Conservation (phyloP, 2,888 invertebrate species). For the Zonitis immaculata region DNA sequence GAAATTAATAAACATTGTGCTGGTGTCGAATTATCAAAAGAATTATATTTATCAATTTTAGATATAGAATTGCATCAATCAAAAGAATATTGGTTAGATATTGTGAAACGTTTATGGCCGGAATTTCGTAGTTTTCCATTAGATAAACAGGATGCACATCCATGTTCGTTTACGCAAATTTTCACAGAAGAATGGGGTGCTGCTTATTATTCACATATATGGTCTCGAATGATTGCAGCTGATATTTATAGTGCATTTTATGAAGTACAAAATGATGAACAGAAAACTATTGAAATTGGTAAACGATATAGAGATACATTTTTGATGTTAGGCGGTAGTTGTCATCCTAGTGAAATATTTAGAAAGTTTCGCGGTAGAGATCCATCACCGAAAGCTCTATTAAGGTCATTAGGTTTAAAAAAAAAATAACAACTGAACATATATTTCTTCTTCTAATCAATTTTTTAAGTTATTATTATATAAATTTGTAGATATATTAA, state of each 20-base stretch:
- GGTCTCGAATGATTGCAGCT: conserved; percentile 87
- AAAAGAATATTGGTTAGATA: conserved; percentile 76
- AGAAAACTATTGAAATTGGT: conserved; percentile 57
- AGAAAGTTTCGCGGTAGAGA: conserved; percentile 88
- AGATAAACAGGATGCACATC: conserved; percentile 75
- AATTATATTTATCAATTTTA: conserved; percentile 74
- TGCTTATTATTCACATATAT: conserved; percentile 78
- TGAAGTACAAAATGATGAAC: conserved; percentile 57
- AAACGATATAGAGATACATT: conserved; percentile 77
- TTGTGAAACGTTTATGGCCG: conserved; percentile 75
- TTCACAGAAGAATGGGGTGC: conserved; percentile 81
- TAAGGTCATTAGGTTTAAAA: conserved; percentile 53
- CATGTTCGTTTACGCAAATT: conserved; percentile 79
- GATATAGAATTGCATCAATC: conserved; percentile 79
- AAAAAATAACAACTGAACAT: conserved; percentile 27
- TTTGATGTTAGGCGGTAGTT: conserved; percentile 75
- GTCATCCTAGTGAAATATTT: conserved; percentile 80
- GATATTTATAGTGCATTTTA: conserved; percentile 84
- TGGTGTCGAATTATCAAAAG: conserved; percentile 72
- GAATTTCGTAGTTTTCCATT: conserved; percentile 72
- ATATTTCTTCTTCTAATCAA: background rate
- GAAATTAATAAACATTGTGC: conserved; percentile 68
- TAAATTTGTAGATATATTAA: conserved; percentile 8
- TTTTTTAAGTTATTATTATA: background rate
- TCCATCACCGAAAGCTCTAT: conserved; percentile 77